Percentiles rank a stretch among this genome's conserved stretches.
phyloP scores from a whole-genome alignment of 1,140 invertebrate species.

The Cherax destructor region DNA sequence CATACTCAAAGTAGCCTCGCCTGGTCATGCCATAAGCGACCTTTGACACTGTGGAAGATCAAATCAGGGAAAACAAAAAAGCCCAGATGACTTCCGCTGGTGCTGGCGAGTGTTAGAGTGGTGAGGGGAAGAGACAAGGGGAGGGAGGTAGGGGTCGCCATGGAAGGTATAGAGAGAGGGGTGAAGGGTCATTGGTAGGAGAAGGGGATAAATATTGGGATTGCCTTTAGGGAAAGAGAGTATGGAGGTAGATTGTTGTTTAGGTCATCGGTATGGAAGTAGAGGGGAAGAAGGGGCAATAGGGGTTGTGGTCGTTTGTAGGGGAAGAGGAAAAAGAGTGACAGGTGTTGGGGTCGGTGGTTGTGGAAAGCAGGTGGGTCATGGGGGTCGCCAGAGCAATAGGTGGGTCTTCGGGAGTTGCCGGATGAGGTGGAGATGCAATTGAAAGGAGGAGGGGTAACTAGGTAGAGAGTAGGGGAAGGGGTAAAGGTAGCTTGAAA shows the following conservation, averaged over 20 bases:
- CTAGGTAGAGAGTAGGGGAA: no score
- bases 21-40: conserved; percentile 21
- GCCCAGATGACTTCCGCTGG: background rate
- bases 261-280: no score
- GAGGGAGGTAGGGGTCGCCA: background rate
- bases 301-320: no score
- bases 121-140: background rate
- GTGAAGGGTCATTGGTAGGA: background rate
- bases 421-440: background rate
- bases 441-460: background rate
- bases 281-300: no score
- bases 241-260: no score
- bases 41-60: background rate
- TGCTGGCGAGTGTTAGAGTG: background rate
- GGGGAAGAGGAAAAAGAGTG: no score
- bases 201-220: no score
- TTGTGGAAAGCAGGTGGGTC: background rate
- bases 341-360: background rate
- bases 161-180: background rate
- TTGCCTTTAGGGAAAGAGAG: no score
- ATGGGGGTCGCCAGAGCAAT: background rate
- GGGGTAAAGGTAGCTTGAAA: no score
- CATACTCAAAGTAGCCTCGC: background rate
- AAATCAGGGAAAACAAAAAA: background rate
- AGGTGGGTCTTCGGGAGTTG: background rate